Conservation (phyloP, 2,888 invertebrate species). For the Maniola hyperantus region DNA sequence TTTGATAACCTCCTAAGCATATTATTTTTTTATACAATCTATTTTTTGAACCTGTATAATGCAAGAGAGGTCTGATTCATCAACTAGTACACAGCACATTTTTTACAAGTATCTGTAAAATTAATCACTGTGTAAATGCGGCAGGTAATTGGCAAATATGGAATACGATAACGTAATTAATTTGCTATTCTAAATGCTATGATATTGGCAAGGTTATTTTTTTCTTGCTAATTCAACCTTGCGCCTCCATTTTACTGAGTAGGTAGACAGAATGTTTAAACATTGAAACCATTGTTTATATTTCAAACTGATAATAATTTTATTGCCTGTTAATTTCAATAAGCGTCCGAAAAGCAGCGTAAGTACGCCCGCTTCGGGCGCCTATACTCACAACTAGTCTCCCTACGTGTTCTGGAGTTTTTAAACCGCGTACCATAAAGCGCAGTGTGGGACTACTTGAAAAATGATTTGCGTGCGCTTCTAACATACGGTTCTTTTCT, state of each 20-base stretch:
- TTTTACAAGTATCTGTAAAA: conserved; percentile 14
- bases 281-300: background rate
- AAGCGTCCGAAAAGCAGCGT: no score
- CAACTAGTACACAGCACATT: background rate
- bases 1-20: no score
- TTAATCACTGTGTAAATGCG: conserved; percentile 24
- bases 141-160: conserved; percentile 29
- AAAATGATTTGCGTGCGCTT: no score
- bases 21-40: background rate
- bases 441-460: no score
- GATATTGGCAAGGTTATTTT: conserved; percentile 38
- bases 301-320: background rate
- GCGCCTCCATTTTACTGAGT: conserved; percentile 31
- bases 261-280: background rate
- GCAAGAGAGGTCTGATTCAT: background rate
- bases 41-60: background rate
- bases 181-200: conserved; percentile 32
- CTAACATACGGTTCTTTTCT: no score
- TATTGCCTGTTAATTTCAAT: no score
- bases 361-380: no score
- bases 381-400: no score
- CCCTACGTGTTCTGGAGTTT: no score
- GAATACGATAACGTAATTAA: conserved; percentile 28
- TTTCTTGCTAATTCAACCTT: conserved; percentile 51
- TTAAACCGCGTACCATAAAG: no score